phyloP scores from a whole-genome alignment of 2,888 invertebrate species.

The Agrilus cyanescens region DNA sequence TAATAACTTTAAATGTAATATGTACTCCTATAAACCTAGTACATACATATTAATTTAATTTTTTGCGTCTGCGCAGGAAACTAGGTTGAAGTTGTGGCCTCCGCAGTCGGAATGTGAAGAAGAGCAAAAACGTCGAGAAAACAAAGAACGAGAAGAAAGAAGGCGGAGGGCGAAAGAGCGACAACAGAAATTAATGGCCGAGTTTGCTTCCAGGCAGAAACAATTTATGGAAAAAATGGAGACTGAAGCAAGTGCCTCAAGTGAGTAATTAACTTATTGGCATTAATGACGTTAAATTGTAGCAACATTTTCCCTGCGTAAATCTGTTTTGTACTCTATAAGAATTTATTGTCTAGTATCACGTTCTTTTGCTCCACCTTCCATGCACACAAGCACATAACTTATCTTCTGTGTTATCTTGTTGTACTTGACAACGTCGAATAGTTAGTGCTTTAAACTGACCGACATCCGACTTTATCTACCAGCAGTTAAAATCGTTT shows the following conservation, averaged over 20 bases:
- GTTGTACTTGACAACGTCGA: no score
- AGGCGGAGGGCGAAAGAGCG: slow-evolving; percentile 75
- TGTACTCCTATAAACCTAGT: no score
- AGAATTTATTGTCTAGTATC: no score
- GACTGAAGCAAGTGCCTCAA: slow-evolving; percentile 36
- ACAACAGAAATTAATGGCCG: slow-evolving; percentile 84
- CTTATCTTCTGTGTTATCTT: no score
- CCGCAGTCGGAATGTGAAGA: slow-evolving; percentile 67
- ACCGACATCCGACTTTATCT: no score
- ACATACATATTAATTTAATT: neutral
- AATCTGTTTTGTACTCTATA: no score
- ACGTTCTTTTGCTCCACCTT: no score
- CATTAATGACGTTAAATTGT: neutral
- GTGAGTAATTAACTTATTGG: slow-evolving; percentile 16
- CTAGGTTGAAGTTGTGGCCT: slow-evolving; percentile 68
- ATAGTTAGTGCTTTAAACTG: no score
- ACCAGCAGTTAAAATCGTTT: no score
- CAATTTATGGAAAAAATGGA: slow-evolving; percentile 78
- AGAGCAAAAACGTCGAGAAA: slow-evolving; percentile 55
- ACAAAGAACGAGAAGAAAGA: slow-evolving; percentile 71
- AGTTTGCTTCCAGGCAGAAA: slow-evolving; percentile 83
- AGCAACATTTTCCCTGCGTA: neutral
- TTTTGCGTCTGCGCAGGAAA: slow-evolving; percentile 36
- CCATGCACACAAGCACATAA: no score
- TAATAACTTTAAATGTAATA: neutral